Conservation (phyloP, 2,113 vertebrate species). For the Aplodontia rufa region DNA sequence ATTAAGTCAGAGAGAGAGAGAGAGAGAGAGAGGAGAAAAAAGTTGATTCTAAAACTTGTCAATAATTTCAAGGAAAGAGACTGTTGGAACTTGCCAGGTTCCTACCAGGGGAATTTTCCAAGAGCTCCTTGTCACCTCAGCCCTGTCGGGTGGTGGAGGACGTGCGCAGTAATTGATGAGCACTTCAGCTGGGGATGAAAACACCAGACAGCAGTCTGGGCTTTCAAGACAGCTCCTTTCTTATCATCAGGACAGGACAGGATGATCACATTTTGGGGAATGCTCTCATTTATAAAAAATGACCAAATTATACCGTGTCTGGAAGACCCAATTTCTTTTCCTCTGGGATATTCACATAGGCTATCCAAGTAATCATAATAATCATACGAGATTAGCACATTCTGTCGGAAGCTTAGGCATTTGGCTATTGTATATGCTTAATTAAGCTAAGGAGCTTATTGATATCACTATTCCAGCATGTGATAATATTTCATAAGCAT, state of each 20-base stretch:
- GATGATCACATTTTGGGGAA: not conserved
- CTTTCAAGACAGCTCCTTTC: not conserved
- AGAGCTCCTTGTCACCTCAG: not conserved
- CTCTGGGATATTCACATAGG: not conserved
- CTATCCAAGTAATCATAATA: slow-evolving; percentile 1
- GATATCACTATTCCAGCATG: slow-evolving; percentile 1
- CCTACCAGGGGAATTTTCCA: not conserved
- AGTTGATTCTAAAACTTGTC: not conserved
- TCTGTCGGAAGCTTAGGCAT: slow-evolving; percentile 22
- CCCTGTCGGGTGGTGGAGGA: not conserved
- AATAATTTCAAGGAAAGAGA: slow-evolving; percentile 39
- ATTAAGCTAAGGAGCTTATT: slow-evolving; percentile 60
- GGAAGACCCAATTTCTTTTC: slow-evolving; percentile 34
- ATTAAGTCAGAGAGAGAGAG: slow-evolving; percentile 10
- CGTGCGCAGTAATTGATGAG: not conserved
- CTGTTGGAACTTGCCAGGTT: not conserved
- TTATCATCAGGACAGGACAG: not conserved
- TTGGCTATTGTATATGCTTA: slow-evolving; percentile 32
- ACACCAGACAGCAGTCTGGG: slow-evolving; percentile 15
- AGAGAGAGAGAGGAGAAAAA: not conserved
- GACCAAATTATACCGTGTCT: slow-evolving; percentile 40
- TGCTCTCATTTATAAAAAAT: slow-evolving; percentile 55
- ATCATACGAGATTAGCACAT: slow-evolving; percentile 39
- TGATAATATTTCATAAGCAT: slow-evolving; percentile 41
- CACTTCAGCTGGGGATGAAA: not conserved